phyloP scores from a whole-genome alignment of 2,888 invertebrate genomes.

The Esperia sulphurella region DNA sequence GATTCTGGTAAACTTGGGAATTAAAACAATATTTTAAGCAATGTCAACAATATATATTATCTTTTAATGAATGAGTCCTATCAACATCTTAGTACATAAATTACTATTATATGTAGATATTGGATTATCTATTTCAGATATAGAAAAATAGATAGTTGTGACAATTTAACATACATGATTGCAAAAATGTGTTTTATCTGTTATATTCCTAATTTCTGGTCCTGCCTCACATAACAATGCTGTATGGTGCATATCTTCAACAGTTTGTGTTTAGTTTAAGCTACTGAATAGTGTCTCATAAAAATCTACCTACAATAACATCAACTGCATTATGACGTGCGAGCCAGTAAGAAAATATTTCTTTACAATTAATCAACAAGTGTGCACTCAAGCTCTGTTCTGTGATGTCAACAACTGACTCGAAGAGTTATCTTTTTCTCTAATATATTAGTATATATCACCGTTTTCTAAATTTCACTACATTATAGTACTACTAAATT shows the following conservation, averaged over 20 bases:
- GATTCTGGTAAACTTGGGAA: slow-evolving; percentile 15
- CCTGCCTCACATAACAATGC: slow-evolving; percentile 32
- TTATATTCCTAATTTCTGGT: slow-evolving; percentile 39
- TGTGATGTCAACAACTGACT: slow-evolving; percentile 13
- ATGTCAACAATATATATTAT: slow-evolving; percentile 75
- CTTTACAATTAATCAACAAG: slow-evolving; percentile 63
- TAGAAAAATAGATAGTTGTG: slow-evolving; percentile 70
- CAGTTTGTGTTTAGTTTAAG: slow-evolving; percentile 11
- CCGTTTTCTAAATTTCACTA: background rate
- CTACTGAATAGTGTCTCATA: slow-evolving; percentile 34
- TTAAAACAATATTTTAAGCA: slow-evolving; percentile 66
- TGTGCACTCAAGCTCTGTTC: slow-evolving; percentile 55
- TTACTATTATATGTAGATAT: slow-evolving; percentile 45
- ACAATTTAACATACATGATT: slow-evolving; percentile 54
- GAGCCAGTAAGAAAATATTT: slow-evolving; percentile 58
- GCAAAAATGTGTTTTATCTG: slow-evolving; percentile 23
- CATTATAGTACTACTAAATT: too few relatives aligned
- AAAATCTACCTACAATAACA: slow-evolving; percentile 43
- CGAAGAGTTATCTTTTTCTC: background rate
- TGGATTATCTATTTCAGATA: slow-evolving; percentile 46
- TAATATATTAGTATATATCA: background rate
- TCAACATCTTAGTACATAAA: slow-evolving; percentile 42
- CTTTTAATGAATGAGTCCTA: slow-evolving; percentile 51
- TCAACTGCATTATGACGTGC: slow-evolving; percentile 28
- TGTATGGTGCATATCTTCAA: background rate